Evolutionary conservation across 2,888 invertebrate genomes (phyloP).

Genomic region (Dryococelus australis): DNA sequence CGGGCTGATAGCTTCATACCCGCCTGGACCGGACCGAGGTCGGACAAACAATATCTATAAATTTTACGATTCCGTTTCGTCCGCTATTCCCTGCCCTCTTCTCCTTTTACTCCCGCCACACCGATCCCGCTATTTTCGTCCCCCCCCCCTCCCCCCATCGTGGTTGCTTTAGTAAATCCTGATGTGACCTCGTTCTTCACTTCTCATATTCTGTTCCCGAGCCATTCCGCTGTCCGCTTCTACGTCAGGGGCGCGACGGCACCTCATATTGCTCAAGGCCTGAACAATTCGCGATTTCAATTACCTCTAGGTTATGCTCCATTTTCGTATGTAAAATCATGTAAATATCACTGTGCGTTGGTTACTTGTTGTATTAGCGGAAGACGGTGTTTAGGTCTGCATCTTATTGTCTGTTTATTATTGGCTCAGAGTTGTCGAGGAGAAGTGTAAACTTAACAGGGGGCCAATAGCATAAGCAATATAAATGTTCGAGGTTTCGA

Average conservation of each 20-base stretch:
- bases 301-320: no score
- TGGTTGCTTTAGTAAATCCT: constrained; percentile 18
- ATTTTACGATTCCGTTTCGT: constrained; percentile 37
- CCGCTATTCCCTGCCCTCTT: constrained; percentile 11
- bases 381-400: no score
- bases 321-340: no score
- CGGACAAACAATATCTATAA: constrained; percentile 38
- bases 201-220: constrained; percentile 16
- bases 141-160: not conserved
- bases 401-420: no score
- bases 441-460: no score
- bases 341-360: no score
- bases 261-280: not conserved
- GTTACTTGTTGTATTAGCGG: no score
- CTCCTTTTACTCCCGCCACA: not conserved
- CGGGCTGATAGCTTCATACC: constrained; percentile 18
- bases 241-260: not conserved
- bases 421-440: no score
- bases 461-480: no score
- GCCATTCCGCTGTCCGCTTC: not conserved
- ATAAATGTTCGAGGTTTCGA: no score
- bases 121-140: not conserved
- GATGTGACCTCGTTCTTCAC: not conserved
- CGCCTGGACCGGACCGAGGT: constrained; percentile 22
- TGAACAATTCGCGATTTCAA: no score